Evolutionary conservation across 2,113 vertebrate species (phyloP).

Genomic region (Emberiza fucata): DNA sequence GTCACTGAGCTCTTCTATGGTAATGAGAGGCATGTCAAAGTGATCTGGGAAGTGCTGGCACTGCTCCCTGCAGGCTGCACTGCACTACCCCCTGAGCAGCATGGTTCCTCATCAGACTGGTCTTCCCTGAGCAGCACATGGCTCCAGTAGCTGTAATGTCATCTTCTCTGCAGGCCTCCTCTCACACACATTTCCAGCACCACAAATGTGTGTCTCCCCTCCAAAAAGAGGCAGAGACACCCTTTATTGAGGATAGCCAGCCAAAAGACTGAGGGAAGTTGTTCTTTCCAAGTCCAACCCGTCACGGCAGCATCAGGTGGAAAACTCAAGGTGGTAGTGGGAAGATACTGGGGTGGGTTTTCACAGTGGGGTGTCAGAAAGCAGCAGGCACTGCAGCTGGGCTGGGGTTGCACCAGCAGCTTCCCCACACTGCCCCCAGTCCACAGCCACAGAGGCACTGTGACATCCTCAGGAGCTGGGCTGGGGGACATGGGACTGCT

Average conservation of each 20-base stretch:
- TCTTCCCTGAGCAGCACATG: neutral
- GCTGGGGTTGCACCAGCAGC: neutral
- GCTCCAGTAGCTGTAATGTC: rapidly evolving
- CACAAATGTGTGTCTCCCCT: neutral
- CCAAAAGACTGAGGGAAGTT: neutral
- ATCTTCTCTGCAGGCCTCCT: neutral
- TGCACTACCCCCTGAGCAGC: neutral
- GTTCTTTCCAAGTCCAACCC: neutral
- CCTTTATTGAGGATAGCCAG: neutral
- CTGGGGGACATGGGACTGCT: neutral
- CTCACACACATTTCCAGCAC: neutral
- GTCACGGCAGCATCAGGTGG: neutral
- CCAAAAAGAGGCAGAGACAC: neutral
- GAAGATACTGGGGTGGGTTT: neutral
- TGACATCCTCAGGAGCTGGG: neutral
- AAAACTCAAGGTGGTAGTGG: rapidly evolving
- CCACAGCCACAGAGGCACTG: rapidly evolving
- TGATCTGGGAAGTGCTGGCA: neutral
- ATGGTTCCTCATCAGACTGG: neutral
- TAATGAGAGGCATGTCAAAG: neutral
- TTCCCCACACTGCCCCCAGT: rapidly evolving
- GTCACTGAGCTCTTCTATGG: neutral
- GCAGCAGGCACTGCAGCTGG: neutral
- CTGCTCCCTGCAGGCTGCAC: neutral
- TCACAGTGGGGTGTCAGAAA: neutral